Base-by-base conservation (phyloP, 2,113 vertebrate species). In the Grammomys dolichurus region DNA sequence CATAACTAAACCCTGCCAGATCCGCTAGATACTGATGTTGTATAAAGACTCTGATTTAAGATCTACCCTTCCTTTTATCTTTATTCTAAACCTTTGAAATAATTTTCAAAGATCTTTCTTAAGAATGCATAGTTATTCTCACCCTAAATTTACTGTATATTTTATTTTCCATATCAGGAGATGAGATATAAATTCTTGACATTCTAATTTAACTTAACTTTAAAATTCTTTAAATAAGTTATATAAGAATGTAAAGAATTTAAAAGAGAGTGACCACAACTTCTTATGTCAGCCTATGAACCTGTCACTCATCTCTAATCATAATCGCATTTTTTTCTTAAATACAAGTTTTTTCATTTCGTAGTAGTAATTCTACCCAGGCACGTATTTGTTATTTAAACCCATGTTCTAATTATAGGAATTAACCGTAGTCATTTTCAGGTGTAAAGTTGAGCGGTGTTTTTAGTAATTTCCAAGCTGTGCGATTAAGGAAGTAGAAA, bases 1-100 rank as follows among this genome's bases (percentile, higher is more conserved):
- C n/a, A 85, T 88, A 85, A 92, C 81, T 95, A 93, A 96, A 95
- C 43, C 80, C 70, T 96, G 84, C 95, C 85, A 26, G 95, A 67
- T 96, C 91, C 95, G 1, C 91, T 94, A 94, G 95, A 94, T 84
- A 90, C 85, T 90, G 40, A 73, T 95, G 90, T 96, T 96, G 58
- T 67, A 24, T 97, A 95, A 76, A 94, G 88, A 65, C 26, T 93
- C 40, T 93, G n/a, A 86, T 94, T 93, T 87, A 94, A 92, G 72
- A 89, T 91, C 40, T 97, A 40, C 51, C 58, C 85, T 84, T 93
- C 65, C 86, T 80, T 90, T 94, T 48, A 67, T 73, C 82, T 93
- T 67, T 96, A 69, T 93, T 95, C 43, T 36, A 96, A 72, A 67
- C 4, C 63, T 88, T 95, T 90, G 58, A 95, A n/a, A 24, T 63